A percentile compares a stretch with the other conserved stretches of the same genome.
phyloP scores from a whole-genome alignment of 2,888 invertebrate species.

The Adineta ricciae region DNA sequence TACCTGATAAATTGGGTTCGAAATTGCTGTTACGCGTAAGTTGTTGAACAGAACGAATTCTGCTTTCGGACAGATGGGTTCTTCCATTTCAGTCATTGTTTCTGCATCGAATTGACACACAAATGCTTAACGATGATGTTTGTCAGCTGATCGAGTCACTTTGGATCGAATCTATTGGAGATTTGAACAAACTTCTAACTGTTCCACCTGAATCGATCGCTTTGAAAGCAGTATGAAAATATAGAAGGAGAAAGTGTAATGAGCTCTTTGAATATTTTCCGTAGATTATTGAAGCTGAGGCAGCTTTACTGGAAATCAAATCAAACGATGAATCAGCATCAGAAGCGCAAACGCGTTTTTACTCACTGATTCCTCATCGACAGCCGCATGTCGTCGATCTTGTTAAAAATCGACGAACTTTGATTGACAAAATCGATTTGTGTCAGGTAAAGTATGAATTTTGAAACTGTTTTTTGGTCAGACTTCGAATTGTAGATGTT shows the following conservation, averaged over 20 bases:
- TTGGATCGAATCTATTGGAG: slow-evolving; percentile 44
- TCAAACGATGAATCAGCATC: background rate
- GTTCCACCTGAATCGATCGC: background rate
- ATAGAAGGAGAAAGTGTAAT: background rate
- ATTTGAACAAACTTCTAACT: slow-evolving; percentile 37
- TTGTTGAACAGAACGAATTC: background rate
- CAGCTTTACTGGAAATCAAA: background rate
- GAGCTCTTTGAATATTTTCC: background rate
- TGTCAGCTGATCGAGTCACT: slow-evolving; percentile 41
- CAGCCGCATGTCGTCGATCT: background rate
- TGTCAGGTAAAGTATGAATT: background rate
- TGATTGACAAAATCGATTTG: slow-evolving; percentile 2
- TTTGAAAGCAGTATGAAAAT: background rate
- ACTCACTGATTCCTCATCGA: slow-evolving; percentile 40
- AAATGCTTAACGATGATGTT: slow-evolving; percentile 34
- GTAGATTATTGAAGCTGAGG: slow-evolving; percentile 15
- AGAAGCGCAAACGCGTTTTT: slow-evolving; percentile 41
- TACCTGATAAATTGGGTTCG: background rate
- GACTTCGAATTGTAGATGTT: slow-evolving; percentile 38
- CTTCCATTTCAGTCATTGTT: background rate
- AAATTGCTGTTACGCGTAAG: background rate
- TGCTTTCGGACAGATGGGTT: background rate
- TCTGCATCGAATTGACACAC: background rate
- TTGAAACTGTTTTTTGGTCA: background rate
- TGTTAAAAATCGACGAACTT: background rate